Evolutionary conservation across 2,888 invertebrate species (phyloP), one percentile per base, ranked within the genome.

Genomic region (Catocala nupta): DNA sequence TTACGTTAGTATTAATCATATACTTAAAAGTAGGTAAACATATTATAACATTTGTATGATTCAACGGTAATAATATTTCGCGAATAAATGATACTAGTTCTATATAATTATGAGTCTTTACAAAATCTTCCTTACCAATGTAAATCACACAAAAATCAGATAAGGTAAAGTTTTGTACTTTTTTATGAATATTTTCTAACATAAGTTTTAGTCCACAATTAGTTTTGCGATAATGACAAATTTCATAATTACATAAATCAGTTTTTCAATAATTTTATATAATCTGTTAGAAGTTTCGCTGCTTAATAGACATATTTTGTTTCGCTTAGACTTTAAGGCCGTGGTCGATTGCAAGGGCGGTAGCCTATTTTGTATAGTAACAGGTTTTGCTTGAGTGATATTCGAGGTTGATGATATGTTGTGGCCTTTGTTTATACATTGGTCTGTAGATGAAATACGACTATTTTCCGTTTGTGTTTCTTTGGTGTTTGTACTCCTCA

Each of bases 1-100:
- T 55, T 34, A 55, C 4, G 12, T 51, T 51, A 11, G 6, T 39
- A 12, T 51, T 10, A n/a, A 44, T 5, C 44, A 44, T 44, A 11
- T 44, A 44, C 11, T 44, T 44, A 44, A 44, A 44, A 44, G 44
- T 44, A 44, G 44, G 44, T 44, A 44, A n/a, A 44, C 44, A 44
- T 44, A 44, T 44, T 9, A 44, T 44, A 44, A 44, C 7, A n/a
- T 44, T 44, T 11, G 44, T 44, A n/a, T 44, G 44, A 44, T 44
- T 44, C 5, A 44, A 11, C 5, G 10, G 10, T n/a, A 11, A n/a
- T 11, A 44, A 11, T 44, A 10, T 44, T 44, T 44, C 44, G 10
- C 44, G 10, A 44, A 44, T n/a, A 3, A 44, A 44, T 11, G n/a
- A 5, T 3, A 44, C 44, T 44, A 44, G n/a, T 44, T 44, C 44